Base-by-base conservation (phyloP, 2,888 invertebrate species). In the Stegana nigrithorax region DNA sequence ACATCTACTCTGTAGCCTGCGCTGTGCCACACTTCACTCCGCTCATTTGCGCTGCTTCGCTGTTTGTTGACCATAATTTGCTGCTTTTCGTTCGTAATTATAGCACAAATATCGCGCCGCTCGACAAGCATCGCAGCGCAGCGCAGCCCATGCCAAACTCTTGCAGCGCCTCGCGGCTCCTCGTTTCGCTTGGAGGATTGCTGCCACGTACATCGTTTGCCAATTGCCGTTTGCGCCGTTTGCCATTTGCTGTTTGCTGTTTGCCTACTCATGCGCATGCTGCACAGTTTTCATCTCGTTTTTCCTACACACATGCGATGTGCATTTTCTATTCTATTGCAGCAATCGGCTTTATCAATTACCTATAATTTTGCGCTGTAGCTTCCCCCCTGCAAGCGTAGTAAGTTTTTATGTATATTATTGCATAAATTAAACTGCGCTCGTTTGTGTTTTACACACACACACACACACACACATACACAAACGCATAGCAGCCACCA, bases 321-420 rank as follows among this genome's bases (percentile, higher is more conserved):
- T 36, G 36, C 12, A 17, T 39, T 39, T 39, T 39, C 39, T n/a
- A n/a, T 39, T 39, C 39, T 39, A 39, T 39, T 39, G 39, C 29
- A 7, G 29, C 29, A 7, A 10, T n/a, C 39, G n/a, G 14, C 25
- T 55, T 55, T 55, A 55, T 55, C 53, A 55, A 55, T 55, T 55
- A 55, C 53, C 53, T 55, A 36, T 36, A 55, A 55, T 55, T 55
- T 55, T 36, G 7, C 21, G n/a, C 8, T 17, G 32, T n/a, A n/a
- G 12, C 26, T 29, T 12, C 12, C 23, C 23, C 12, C 10, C 8
- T 12, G 19, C 12, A 14, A 23, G 23, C 45, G 21, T 36, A 12
- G 23, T 55, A 55, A 51, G 57, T 12, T 69, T 67, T 65, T 64
- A 70, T 70, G 70, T 63, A 63, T 67, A 70, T 70, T 70, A 64